A percentile compares a stretch with the other conserved stretches of the same genome.
phyloP scores from a whole-genome alignment of 2,113 vertebrate genomes.

The Pachycephala philippinensis region DNA sequence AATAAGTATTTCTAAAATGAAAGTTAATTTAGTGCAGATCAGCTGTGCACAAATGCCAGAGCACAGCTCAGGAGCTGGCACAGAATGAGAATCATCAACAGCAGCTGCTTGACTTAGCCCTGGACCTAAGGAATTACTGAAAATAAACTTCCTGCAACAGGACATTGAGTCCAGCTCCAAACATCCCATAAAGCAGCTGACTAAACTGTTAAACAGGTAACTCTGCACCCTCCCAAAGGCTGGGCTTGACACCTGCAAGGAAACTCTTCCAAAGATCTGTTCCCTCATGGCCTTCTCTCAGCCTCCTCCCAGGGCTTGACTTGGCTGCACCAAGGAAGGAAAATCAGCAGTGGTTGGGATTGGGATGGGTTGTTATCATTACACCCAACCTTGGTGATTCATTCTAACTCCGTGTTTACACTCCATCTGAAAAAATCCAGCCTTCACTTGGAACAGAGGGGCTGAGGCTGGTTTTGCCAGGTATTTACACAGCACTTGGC shows the following conservation, averaged over 20 bases:
- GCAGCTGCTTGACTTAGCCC: neutral
- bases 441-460: neutral
- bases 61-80: neutral
- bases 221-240: neutral
- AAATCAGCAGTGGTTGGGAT: fast-evolving
- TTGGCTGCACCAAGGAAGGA: neutral
- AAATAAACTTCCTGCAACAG: neutral
- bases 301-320: neutral
- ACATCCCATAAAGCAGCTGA: neutral
- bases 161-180: neutral
- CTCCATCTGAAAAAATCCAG: neutral
- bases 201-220: neutral
- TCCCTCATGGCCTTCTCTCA: neutral
- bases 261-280: neutral
- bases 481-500: neutral
- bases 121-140: neutral
- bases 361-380: neutral
- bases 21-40: neutral
- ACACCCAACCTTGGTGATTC: too few species aligned
- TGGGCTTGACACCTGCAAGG: neutral
- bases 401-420: neutral
- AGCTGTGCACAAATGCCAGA: neutral
- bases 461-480: neutral
- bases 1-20: neutral
- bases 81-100: neutral